Evolutionary conservation across 2,888 invertebrate genomes (phyloP), one percentile per base, ranked within the genome.

Genomic region (Protodeltote pygarga): DNA sequence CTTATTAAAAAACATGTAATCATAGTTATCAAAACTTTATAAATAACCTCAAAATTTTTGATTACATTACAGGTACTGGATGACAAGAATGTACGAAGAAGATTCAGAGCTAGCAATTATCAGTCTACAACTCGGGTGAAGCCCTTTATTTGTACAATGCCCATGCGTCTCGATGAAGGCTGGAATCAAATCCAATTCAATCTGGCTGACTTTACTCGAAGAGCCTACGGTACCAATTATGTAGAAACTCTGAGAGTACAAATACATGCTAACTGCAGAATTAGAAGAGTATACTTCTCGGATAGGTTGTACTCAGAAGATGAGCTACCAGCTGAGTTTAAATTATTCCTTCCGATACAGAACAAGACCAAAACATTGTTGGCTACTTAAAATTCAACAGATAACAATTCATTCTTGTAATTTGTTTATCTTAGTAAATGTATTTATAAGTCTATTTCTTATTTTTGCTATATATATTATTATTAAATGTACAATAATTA

Each of bases 121-220:
- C 98, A 98, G 81, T 98, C 97, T 24, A 97, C 97, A 8, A 98
- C 98, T 0, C 92, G 98, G 73, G 97, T 98, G 5, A 97, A 98
- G 82, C 98, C 98, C n/a, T 99, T 98, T 81, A 98, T 98, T 73
- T 98, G 98, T 77, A 98, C 98, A 4, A 98, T 98, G 98, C 98
- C 98, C 0, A 96, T 99, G 95, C 93, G 98, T 46, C 92, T 98
- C 54, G 97, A 98, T 73, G 97, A 98, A 75, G 98, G 98, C 19
- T 98, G 98, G 98, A 98, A 98, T 79, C 95, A 96, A 88, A 97
- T 99, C 65, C 98, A 98, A 83, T 98, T 99, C 83, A 98, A 99
- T 88, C 93, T 99, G 59, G 96, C 97, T 2, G 98, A 99, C 87
- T 98, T 98, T 83, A 98, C 97, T 4, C 93, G 97, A 65, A 92